Conservation (phyloP, 2,888 invertebrate species). For the Drosophila phalerata region DNA sequence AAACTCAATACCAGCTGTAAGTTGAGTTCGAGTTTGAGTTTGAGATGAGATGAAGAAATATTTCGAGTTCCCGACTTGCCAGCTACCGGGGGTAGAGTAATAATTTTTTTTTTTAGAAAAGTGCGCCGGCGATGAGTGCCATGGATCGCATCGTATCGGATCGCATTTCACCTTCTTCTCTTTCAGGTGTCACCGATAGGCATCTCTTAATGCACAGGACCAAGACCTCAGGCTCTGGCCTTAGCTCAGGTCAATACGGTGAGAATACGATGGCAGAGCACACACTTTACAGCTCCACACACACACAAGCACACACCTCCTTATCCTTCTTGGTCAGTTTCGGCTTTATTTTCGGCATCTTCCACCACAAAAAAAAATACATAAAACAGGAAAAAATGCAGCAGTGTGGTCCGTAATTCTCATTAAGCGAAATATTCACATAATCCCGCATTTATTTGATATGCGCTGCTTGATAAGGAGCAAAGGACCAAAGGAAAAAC, state of each 20-base stretch:
- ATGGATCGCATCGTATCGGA: conserved; percentile 81
- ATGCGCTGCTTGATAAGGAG: conserved; percentile 72
- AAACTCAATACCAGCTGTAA: conserved; percentile 70
- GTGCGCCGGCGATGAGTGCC: conserved; percentile 71
- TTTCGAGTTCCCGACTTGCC: conserved; percentile 1
- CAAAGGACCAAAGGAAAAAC: conserved; percentile 41
- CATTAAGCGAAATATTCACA: conserved; percentile 82
- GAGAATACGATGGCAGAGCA: conserved; percentile 54
- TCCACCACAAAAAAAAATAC: conserved; percentile 11
- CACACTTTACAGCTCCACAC: conserved; percentile 68
- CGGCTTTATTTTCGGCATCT: conserved; percentile 52
- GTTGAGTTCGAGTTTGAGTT: conserved; percentile 5
- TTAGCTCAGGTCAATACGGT: conserved; percentile 42
- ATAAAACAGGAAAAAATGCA: conserved; percentile 39
- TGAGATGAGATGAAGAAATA: conserved; percentile 70
- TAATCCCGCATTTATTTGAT: conserved; percentile 82
- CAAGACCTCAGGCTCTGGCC: conserved; percentile 29
- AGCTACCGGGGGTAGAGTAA: conserved; percentile 59
- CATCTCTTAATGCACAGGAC: conserved; percentile 81
- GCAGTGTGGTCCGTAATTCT: conserved; percentile 80
- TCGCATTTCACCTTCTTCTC: conserved; percentile 83
- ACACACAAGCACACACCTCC: conserved; percentile 5
- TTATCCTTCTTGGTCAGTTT: conserved; percentile 44
- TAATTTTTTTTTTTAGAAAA: conserved; percentile 66
- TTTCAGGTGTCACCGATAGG: conserved; percentile 85